Evolutionary conservation across 1,140 invertebrate genomes (phyloP).

Genomic region (Panagrolaimus sp.): DNA sequence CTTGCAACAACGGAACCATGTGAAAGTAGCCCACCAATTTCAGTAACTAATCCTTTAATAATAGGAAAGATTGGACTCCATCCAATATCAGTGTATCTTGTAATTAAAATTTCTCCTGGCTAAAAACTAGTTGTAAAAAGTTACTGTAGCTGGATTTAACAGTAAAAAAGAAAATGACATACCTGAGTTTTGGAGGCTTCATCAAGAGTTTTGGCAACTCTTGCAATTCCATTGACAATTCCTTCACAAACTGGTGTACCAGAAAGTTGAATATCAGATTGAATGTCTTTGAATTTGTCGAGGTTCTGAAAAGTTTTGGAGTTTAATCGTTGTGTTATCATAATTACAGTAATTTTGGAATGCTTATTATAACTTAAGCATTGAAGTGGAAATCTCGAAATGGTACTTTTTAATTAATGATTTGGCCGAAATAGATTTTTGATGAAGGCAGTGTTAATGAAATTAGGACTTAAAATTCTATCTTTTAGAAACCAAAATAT

Average conservation of each 20-base stretch:
- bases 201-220: slow-evolving; percentile 64
- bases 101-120: slow-evolving; percentile 72
- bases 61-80: slow-evolving; percentile 81
- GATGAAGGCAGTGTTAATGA: too few species aligned
- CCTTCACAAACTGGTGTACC: slow-evolving; percentile 71
- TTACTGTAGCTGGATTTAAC: slow-evolving; percentile 58
- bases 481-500: too few species aligned
- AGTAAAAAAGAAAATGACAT: slow-evolving; percentile 32
- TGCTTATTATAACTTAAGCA: too few species aligned
- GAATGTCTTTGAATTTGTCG: too few species aligned
- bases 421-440: too few species aligned
- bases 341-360: too few species aligned
- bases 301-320: too few species aligned
- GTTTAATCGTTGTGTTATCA: too few species aligned
- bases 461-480: too few species aligned
- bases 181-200: slow-evolving; percentile 60
- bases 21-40: slow-evolving; percentile 76
- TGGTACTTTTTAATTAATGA: too few species aligned
- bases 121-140: too few species aligned
- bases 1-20: slow-evolving; percentile 65
- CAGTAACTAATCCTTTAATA: slow-evolving; percentile 71
- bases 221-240: slow-evolving; percentile 66
- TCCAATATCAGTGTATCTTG: slow-evolving; percentile 73
- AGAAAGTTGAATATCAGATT: slow-evolving; percentile 49
- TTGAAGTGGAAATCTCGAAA: too few species aligned